Evolutionary conservation across 2,888 invertebrate genomes (phyloP).

Genomic region (Sialis lutaria): DNA sequence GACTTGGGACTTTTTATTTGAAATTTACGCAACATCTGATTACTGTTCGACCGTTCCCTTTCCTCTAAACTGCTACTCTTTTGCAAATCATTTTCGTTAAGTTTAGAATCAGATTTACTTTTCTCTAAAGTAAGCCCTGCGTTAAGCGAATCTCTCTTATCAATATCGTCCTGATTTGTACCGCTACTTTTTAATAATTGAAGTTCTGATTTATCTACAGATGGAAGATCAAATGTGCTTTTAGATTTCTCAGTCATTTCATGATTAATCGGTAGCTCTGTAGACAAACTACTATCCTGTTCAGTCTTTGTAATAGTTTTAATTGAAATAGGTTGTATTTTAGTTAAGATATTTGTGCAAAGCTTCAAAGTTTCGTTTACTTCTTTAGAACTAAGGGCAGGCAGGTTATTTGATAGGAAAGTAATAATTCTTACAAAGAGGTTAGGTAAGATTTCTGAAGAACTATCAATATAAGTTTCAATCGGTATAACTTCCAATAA

Average conservation of each 20-base stretch:
- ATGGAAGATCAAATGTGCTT: conserved; percentile 1
- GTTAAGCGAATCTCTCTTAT: conserved; percentile 8
- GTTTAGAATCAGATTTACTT: conserved; percentile 47
- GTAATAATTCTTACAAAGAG: conserved; percentile 49
- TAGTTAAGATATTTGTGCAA: conserved; percentile 53
- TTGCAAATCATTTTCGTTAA: conserved; percentile 28
- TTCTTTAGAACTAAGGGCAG: conserved; percentile 36
- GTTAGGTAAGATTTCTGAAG: conserved; percentile 60
- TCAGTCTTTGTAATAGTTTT: conserved; percentile 8
- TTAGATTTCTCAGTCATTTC: conserved; percentile 5
- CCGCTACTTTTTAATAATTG: background rate
- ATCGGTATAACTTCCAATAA: conserved; percentile 55
- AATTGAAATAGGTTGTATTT: conserved; percentile 49
- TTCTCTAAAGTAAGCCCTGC: conserved; percentile 33
- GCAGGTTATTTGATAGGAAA: conserved; percentile 37
- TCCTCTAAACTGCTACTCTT: conserved; percentile 25
- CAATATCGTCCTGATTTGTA: background rate
- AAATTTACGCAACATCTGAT: conserved; percentile 24
- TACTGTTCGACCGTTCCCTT: conserved; percentile 24
- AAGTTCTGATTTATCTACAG: background rate
- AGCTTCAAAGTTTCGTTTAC: conserved; percentile 45
- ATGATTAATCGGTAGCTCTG: background rate
- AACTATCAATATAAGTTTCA: conserved; percentile 60
- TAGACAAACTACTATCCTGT: background rate
- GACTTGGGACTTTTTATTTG: conserved; percentile 29